phyloP scores from a whole-genome alignment of 2,113 vertebrate species.

The Vidua chalybeata region DNA sequence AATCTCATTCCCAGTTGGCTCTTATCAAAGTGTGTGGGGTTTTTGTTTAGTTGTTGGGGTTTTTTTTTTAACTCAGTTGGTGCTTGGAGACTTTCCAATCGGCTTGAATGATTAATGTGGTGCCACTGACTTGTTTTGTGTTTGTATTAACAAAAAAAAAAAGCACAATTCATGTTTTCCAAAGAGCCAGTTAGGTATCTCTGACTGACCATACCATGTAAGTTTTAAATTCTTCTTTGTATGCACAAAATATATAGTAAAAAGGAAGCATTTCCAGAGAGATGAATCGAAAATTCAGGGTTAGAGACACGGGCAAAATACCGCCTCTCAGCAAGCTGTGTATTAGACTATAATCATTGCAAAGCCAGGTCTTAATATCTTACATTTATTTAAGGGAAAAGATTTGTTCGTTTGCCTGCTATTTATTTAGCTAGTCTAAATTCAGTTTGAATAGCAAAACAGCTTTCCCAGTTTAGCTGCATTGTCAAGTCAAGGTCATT shows the following conservation, averaged over 20 bases:
- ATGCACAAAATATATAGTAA: slow-evolving; percentile 5
- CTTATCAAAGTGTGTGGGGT: neutral
- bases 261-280: slow-evolving; percentile 46
- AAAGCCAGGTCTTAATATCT: slow-evolving; percentile 34
- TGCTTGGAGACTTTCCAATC: slow-evolving; percentile 17
- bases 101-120: slow-evolving; percentile 65
- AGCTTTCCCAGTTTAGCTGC: slow-evolving; percentile 27
- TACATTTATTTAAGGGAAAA: slow-evolving; percentile 26
- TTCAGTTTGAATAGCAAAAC: slow-evolving; percentile 55
- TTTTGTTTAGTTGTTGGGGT: neutral
- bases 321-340: neutral
- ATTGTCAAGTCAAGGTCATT: slow-evolving; percentile 43
- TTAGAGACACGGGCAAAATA: neutral
- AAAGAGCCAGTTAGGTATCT: slow-evolving; percentile 16
- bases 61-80: neutral
- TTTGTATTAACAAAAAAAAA: slow-evolving; percentile 12
- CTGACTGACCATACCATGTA: slow-evolving; percentile 34
- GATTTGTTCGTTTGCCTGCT: slow-evolving; percentile 26
- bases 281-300: slow-evolving; percentile 33
- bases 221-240: slow-evolving; percentile 46
- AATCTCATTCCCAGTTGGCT: slow-evolving; percentile 34
- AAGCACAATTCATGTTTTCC: slow-evolving; percentile 35
- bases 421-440: slow-evolving; percentile 40
- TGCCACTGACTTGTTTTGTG: slow-evolving; percentile 60
- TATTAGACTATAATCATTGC: slow-evolving; percentile 28